Evolutionary conservation across 2,888 invertebrate species (phyloP), one percentile per base, ranked within the genome.

Genomic region (Autographa gamma): DNA sequence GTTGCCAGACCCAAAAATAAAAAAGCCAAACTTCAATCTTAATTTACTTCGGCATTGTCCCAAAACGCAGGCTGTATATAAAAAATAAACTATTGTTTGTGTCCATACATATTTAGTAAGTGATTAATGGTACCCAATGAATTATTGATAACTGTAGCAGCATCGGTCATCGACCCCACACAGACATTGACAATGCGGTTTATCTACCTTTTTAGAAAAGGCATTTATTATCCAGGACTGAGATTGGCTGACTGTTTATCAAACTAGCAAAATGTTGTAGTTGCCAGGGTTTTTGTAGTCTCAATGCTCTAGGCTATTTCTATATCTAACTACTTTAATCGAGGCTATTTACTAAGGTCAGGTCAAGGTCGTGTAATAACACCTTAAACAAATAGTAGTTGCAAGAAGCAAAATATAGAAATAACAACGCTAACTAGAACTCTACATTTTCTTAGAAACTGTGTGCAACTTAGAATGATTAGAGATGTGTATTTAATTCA

Each of bases 1-100:
- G 77, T 66, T 70, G 66, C 67, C 76, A 82, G 81, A 82, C 82
- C 34, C 31, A 61, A 73, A 75, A 71, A 69, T 79, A 82, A 82
- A 79, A 76, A 73, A 52, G 64, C 41, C 64, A 70, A 76, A 69
- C 70, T 72, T 79, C 66, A 52, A 69, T 82, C 79, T 71, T 77
- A 71, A 80, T 82, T 82, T 79, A 69, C 66, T 66, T 71, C 79
- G 80, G 67, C 74, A 62, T 74, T 80, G 74, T 63, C 78, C 79
- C 67, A 72, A 69, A 74, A 74, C 54, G 19, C 11, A 13, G 62
- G 58, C 41, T 19, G 16, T 11, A 58, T n/a, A 8, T 18, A 52
- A 54, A 18, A 54, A 34, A 62, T n/a, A 52, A 16, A 64, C 66
- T 62, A 69, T 77, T 70, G 63, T 74, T 66, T 74, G 14, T 60